Base-by-base conservation (phyloP, 30 jellyfish, hydroid and myxozoan species). In the Aurelia sp. region DNA sequence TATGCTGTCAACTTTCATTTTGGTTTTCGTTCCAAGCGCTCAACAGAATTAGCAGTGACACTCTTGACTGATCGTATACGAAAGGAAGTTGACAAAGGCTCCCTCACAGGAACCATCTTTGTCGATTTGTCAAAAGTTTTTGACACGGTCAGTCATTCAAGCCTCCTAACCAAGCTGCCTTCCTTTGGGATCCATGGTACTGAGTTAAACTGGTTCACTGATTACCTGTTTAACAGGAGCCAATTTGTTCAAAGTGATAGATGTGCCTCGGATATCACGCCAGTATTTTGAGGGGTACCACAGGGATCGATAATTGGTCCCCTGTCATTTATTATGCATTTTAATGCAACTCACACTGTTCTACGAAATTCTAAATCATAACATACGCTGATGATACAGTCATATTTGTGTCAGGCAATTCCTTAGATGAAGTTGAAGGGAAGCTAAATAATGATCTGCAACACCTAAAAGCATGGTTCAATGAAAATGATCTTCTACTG, bases 331-430 rank as follows among this genome's bases (percentile, higher is more conserved):
- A n/a, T n/a, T n/a, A n/a, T n/a, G n/a, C n/a, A n/a, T n/a, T n/a
- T n/a, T n/a, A n/a, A n/a, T n/a, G n/a, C n/a, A n/a, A n/a, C n/a
- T n/a, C n/a, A n/a, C n/a, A n/a, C n/a, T n/a, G n/a, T n/a, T n/a
- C n/a, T n/a, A n/a, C n/a, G n/a, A n/a, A n/a, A n/a, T 27, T 80
- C 48, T 80, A 72, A 64, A 65, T 72, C 64, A 72, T 85, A 18
- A 85, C 83, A n/a, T 85, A 52, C 41, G 82, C 94, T 6, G 94
- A 73, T 74, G 94, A 85, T 63, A 85, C 94, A 62, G 94, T 85
- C 40, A 64, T 85, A 24, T 85, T 41, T 67, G 40, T 50, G 74
- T 41, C 94, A 18, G 22, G 63, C 57, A 85, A 76, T 65, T 47
- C 72, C 74, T 41, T 72, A 5, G 55, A 85, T 27, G 68, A 58